Conservation (phyloP, 2,113 vertebrate genomes). For the Cepphus grylle region DNA sequence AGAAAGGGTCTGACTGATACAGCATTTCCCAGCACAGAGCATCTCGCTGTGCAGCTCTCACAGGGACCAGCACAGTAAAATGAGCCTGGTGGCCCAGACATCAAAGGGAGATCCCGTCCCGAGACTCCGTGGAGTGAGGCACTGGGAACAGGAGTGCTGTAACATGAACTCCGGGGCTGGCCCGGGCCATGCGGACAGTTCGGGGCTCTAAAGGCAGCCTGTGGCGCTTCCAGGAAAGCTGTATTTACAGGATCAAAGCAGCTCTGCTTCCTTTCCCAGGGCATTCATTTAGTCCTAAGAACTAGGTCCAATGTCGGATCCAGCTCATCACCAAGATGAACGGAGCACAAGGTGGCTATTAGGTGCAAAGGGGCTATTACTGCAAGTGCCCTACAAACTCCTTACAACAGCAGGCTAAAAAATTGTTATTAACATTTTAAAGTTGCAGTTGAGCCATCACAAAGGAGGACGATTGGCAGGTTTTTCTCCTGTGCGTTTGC, state of each 20-base stretch:
- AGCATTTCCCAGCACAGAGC: not conserved
- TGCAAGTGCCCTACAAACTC: not conserved
- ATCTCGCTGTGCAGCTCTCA: accelerated
- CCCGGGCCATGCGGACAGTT: not conserved
- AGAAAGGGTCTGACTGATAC: too few relatives aligned
- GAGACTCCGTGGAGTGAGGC: accelerated
- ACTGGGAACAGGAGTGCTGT: not conserved
- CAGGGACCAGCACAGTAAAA: not conserved
- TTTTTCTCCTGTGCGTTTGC: not conserved
- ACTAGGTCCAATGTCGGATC: accelerated
- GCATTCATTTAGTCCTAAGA: not conserved
- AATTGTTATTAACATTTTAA: not conserved
- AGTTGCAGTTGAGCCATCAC: not conserved
- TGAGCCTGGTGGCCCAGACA: not conserved
- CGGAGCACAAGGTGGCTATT: not conserved
- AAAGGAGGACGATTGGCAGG: not conserved
- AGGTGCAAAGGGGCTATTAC: not conserved
- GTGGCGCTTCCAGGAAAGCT: not conserved
- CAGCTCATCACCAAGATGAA: not conserved
- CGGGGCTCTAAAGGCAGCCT: not conserved
- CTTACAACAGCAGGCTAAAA: not conserved
- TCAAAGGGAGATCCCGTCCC: not conserved
- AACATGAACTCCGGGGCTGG: not conserved
- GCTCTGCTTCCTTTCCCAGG: not conserved
- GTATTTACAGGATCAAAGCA: not conserved